These are phyloP conservation scores for Boloria euphrosyne DNA, from an alignment of 2,888 invertebrate genomes.

Conservation along the genomic window DNA sequence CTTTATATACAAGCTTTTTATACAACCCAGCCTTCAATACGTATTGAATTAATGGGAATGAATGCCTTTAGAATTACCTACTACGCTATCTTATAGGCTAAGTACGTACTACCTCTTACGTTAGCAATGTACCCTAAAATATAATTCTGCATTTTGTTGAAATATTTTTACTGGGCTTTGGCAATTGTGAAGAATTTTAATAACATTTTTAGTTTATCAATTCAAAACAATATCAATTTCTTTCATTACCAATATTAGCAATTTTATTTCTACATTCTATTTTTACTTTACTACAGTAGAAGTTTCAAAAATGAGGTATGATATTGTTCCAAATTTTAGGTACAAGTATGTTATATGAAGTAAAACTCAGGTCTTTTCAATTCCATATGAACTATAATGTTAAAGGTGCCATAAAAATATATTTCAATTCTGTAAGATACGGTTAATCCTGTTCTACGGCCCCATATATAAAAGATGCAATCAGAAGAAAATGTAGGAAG, in stretches of 20 bases:
- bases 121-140: background rate
- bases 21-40: slow-evolving; percentile 31
- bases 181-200: too few relatives aligned
- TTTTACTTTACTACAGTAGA: too few relatives aligned
- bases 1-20: slow-evolving; percentile 45
- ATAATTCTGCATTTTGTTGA: too few relatives aligned
- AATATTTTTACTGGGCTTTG: too few relatives aligned
- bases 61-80: slow-evolving; percentile 24
- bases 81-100: background rate
- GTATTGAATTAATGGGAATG: slow-evolving; percentile 33
- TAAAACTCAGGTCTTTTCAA: background rate
- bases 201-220: too few relatives aligned
- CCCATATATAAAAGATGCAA: slow-evolving; percentile 40
- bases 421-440: slow-evolving; percentile 19
- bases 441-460: slow-evolving; percentile 23
- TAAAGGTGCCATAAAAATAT: slow-evolving; percentile 10
- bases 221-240: too few relatives aligned
- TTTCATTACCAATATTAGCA: too few relatives aligned
- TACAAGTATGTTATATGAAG: too few relatives aligned
- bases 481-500: slow-evolving; percentile 46
- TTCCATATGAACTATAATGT: background rate
- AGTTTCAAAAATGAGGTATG: too few relatives aligned
- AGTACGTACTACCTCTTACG: background rate
- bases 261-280: too few relatives aligned
- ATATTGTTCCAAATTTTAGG: too few relatives aligned